Conservation (phyloP, 2,113 vertebrate genomes). For the Balaeniceps rex region DNA sequence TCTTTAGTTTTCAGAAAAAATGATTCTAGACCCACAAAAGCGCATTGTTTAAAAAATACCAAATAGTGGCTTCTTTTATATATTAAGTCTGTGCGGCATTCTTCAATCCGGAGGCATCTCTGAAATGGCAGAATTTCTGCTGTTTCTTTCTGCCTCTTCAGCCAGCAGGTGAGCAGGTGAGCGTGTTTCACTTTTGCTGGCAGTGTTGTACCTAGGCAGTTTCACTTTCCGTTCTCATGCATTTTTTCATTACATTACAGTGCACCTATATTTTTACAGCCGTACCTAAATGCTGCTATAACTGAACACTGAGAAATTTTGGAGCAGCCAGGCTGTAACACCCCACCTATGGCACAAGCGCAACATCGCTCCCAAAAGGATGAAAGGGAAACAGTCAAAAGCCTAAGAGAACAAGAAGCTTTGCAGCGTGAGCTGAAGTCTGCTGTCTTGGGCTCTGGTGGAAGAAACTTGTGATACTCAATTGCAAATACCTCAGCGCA, state of each 20-base stretch:
- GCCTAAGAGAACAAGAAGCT: background rate
- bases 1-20: accelerated
- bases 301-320: background rate
- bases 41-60: background rate
- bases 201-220: background rate
- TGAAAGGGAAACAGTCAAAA: background rate
- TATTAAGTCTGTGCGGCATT: background rate
- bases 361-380: background rate
- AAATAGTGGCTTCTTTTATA: background rate
- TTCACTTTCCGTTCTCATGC: background rate
- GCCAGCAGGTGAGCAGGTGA: background rate
- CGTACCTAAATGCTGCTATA: background rate
- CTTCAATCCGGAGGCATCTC: background rate
- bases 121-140: background rate
- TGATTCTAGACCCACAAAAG: background rate
- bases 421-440: background rate
- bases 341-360: background rate
- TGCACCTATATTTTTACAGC: background rate
- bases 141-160: background rate
- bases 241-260: background rate
- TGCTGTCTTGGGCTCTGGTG: background rate
- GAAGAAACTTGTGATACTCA: background rate
- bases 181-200: background rate
- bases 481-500: background rate
- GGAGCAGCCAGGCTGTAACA: background rate